Conservation (phyloP, 2,113 vertebrate genomes). For the Grammomys surdaster region DNA sequence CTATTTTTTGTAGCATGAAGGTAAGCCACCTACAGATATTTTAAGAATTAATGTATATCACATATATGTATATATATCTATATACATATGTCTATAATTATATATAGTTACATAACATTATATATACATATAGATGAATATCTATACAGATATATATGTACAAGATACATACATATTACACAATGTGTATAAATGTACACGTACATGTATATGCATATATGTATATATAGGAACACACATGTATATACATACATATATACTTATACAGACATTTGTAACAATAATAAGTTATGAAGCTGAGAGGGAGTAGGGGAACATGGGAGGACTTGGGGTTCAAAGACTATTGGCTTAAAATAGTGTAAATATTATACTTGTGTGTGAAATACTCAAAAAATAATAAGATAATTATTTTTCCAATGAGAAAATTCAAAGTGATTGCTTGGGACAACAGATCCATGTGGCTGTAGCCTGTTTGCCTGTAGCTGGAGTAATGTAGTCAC, state of each 20-base stretch:
- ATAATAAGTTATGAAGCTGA: not conserved
- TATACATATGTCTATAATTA: not conserved
- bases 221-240: not conserved
- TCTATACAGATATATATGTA: not conserved
- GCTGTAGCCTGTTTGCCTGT: not conserved
- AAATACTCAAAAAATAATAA: not conserved
- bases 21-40: not conserved
- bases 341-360: not conserved
- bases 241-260: not conserved
- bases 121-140: not conserved
- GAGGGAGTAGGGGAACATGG: not conserved
- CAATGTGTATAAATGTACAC: not conserved
- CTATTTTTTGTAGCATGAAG: not conserved
- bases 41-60: not conserved
- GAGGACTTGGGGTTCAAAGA: not conserved
- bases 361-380: not conserved
- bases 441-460: not conserved
- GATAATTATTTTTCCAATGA: not conserved
- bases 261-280: not conserved
- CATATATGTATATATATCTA: not conserved
- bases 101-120: too few relatives aligned
- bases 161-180: too few relatives aligned
- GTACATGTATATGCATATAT: too few relatives aligned
- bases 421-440: slow-evolving; percentile 14
- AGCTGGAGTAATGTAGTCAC: not conserved